A percentile compares a stretch with the other conserved stretches of the same genome.
These are phyloP conservation scores for Dryobota labecula DNA, from an alignment of 2,888 invertebrate genomes.

Conservation along the genomic window DNA sequence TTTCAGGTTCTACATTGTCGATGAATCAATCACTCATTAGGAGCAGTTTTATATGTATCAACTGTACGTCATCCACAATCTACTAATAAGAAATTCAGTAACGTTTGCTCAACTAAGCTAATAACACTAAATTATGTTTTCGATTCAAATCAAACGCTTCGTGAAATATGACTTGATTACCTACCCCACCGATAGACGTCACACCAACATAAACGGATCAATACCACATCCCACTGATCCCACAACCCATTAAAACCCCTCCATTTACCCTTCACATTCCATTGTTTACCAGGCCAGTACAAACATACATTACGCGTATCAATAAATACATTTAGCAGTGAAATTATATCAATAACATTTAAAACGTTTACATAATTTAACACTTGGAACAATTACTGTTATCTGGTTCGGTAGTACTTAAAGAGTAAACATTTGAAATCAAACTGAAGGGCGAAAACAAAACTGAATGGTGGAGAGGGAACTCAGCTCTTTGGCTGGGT, in stretches of 20 bases:
- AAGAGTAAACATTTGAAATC: not conserved
- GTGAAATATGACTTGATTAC: constrained; percentile 30
- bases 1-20: not conserved
- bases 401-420: not conserved
- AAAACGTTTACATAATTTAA: constrained; percentile 34
- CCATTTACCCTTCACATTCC: constrained; percentile 39
- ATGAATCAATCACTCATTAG: not conserved
- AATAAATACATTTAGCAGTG: constrained; percentile 39
- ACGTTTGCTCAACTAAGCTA: not conserved
- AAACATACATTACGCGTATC: constrained; percentile 49
- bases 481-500: no score
- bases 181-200: constrained; percentile 1
- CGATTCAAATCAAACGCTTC: constrained; percentile 24
- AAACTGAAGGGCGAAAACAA: not conserved
- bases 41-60: not conserved
- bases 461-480: not conserved
- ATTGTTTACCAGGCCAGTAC: constrained; percentile 33
- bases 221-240: constrained; percentile 41
- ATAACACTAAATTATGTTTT: not conserved
- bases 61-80: not conserved
- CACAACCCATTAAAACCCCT: constrained; percentile 48
- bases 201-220: constrained; percentile 32
- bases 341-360: constrained; percentile 34
- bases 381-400: constrained; percentile 22
- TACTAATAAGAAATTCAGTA: not conserved